Percentiles rank a stretch among this genome's conserved stretches.
These are phyloP conservation scores for Plectrocnemia conspersa DNA, from an alignment of 1,140 invertebrate genomes.

Conservation along the genomic window DNA sequence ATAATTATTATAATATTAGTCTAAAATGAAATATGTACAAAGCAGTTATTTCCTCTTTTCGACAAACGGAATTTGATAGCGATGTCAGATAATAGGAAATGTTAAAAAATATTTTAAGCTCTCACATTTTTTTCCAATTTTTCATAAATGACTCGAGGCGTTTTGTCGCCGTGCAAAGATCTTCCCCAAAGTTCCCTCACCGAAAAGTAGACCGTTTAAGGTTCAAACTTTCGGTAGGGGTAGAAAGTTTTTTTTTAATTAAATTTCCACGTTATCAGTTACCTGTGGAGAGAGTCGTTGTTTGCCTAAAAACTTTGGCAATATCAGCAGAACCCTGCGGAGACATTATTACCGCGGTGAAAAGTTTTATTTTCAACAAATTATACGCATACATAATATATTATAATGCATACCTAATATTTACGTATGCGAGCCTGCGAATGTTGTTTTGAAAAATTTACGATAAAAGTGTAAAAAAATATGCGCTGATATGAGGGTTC, in stretches of 20 bases:
- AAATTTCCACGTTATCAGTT: slow-evolving; percentile 11
- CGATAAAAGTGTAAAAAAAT: too few species aligned
- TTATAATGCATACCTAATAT: too few species aligned
- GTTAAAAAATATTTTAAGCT: too few species aligned
- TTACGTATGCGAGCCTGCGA: too few species aligned
- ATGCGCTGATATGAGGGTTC: too few species aligned
- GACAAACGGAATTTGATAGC: too few species aligned
- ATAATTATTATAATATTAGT: too few species aligned
- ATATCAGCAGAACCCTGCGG: neutral
- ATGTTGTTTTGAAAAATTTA: too few species aligned
- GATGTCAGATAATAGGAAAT: too few species aligned
- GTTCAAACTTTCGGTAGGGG: neutral
- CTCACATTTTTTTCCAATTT: neutral
- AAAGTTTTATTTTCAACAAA: neutral
- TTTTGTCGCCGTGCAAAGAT: neutral
- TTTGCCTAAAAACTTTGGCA: slow-evolving; percentile 6
- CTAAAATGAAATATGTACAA: too few species aligned
- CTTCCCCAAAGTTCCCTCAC: neutral
- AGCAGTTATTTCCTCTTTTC: too few species aligned
- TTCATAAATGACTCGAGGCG: neutral
- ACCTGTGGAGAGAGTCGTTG: neutral
- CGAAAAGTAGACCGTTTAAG: neutral
- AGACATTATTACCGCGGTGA: slow-evolving; percentile 1
- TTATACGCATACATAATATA: neutral
- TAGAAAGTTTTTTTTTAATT: slow-evolving; percentile 1